phyloP scores from a whole-genome alignment of 2,113 vertebrate genomes.

The Passer domesticus region DNA sequence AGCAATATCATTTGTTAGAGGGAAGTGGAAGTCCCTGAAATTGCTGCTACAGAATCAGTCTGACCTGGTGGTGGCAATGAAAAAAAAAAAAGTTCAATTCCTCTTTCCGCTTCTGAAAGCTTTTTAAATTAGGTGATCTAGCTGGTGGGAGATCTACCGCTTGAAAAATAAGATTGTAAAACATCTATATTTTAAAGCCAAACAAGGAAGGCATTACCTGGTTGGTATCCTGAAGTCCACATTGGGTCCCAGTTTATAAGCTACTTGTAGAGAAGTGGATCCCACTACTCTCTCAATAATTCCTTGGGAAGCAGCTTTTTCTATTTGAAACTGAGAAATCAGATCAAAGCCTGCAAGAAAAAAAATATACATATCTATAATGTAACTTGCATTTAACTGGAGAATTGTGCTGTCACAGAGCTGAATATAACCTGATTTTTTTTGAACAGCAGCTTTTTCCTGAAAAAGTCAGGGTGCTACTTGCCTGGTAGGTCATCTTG shows the following conservation, averaged over 20 bases:
- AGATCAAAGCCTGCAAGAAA: slow-evolving; percentile 82
- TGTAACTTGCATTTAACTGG: background rate
- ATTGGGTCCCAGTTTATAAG: slow-evolving; percentile 82
- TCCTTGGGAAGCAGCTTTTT: slow-evolving; percentile 83
- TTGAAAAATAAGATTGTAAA: background rate
- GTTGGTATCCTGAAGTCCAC: slow-evolving; percentile 89
- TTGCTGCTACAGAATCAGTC: background rate
- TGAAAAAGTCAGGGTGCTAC: background rate
- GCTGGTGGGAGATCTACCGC: background rate
- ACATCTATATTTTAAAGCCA: background rate
- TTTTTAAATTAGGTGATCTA: background rate
- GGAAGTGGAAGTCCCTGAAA: background rate
- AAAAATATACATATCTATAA: background rate
- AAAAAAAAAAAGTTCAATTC: background rate
- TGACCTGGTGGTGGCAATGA: background rate
- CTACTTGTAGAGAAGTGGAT: slow-evolving; percentile 78
- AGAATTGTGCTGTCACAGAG: background rate
- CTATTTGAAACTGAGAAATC: slow-evolving; percentile 89
- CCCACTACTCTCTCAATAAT: slow-evolving; percentile 80
- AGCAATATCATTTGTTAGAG: background rate
- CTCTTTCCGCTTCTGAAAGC: background rate
- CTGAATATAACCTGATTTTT: background rate
- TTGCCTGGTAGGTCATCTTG: slow-evolving; percentile 86
- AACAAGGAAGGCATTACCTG: slow-evolving; percentile 67
- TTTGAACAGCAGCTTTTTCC: background rate